phyloP scores from a whole-genome alignment of 2,888 invertebrate genomes.

The Noctua pronuba region DNA sequence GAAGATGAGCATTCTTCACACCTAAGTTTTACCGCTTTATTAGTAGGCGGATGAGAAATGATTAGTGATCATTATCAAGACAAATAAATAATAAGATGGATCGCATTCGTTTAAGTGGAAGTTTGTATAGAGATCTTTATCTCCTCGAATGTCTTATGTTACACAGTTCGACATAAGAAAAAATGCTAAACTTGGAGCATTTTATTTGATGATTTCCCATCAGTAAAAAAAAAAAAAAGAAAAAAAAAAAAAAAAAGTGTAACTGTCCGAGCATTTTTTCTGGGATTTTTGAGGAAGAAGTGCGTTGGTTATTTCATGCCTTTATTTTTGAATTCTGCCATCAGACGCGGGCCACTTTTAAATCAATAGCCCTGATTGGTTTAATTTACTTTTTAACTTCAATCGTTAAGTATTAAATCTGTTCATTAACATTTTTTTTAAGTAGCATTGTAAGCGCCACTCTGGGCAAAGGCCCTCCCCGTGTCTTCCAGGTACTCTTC shows the following conservation, averaged over 20 bases:
- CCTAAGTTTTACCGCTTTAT: constrained; percentile 60
- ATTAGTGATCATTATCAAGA: constrained; percentile 60
- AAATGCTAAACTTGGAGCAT: too few species aligned
- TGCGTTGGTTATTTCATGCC: neutral
- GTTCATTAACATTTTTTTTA: too few species aligned
- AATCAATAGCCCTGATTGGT: neutral
- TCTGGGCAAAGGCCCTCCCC: neutral
- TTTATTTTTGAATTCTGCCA: neutral
- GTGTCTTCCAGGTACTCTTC: too few species aligned
- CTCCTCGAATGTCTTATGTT: too few species aligned
- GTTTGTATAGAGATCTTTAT: constrained; percentile 41
- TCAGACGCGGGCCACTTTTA: neutral
- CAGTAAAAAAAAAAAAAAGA: too few species aligned
- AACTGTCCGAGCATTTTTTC: too few species aligned
- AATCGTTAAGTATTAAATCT: too few species aligned
- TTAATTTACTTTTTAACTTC: neutral
- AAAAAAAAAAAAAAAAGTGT: too few species aligned
- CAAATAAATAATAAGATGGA: constrained; percentile 60
- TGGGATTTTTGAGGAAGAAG: neutral
- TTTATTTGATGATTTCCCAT: too few species aligned
- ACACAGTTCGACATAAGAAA: too few species aligned
- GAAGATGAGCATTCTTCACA: constrained; percentile 59
- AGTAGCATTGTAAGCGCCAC: too few species aligned
- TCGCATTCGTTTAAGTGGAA: constrained; percentile 37
- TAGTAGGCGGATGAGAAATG: constrained; percentile 64